A percentile compares a stretch with the other conserved stretches of the same genome.
These are phyloP conservation scores for Porites divaricata DNA, from an alignment of 92 coral and sea anemone genomes.

Conservation along the genomic window DNA sequence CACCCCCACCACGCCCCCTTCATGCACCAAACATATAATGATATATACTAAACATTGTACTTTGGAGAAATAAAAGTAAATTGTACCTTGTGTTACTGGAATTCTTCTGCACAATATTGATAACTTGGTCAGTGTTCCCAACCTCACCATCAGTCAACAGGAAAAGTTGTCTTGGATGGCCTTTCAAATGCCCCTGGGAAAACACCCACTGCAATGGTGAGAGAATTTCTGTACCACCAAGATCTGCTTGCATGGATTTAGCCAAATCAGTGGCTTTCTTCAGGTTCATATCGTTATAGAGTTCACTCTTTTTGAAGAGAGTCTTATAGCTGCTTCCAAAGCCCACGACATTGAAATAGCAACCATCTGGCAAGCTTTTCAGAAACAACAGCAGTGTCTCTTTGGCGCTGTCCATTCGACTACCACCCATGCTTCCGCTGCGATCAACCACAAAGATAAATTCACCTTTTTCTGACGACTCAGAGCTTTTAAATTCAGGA, in stretches of 20 bases:
- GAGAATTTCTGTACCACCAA: conserved; percentile 91
- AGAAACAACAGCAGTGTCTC: conserved; percentile 83
- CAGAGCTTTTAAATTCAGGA: conserved; percentile 77
- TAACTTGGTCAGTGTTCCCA: conserved; percentile 82
- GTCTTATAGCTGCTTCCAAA: conserved; percentile 85
- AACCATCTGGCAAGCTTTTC: conserved; percentile 87
- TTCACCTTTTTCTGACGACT: conserved; percentile 71
- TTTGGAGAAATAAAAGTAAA: neutral
- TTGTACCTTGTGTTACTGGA: conserved; percentile 71
- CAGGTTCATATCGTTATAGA: conserved; percentile 75
- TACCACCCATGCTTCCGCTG: conserved; percentile 88
- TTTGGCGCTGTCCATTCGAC: conserved; percentile 66
- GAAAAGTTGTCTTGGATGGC: conserved; percentile 90
- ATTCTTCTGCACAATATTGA: conserved; percentile 65
- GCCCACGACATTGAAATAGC: conserved; percentile 89
- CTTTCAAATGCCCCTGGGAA: conserved; percentile 75
- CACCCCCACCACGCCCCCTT: no score
- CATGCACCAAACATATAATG: neutral
- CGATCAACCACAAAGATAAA: conserved; percentile 92
- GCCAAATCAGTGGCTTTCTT: conserved; percentile 76
- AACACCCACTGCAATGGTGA: conserved; percentile 76
- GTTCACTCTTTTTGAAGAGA: conserved; percentile 70
- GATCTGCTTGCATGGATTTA: conserved; percentile 65
- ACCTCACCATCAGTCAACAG: conserved; percentile 89
- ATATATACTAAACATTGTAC: neutral